Conservation (phyloP, 2,113 vertebrate genomes). For the Tenebrosternarchus preto region DNA sequence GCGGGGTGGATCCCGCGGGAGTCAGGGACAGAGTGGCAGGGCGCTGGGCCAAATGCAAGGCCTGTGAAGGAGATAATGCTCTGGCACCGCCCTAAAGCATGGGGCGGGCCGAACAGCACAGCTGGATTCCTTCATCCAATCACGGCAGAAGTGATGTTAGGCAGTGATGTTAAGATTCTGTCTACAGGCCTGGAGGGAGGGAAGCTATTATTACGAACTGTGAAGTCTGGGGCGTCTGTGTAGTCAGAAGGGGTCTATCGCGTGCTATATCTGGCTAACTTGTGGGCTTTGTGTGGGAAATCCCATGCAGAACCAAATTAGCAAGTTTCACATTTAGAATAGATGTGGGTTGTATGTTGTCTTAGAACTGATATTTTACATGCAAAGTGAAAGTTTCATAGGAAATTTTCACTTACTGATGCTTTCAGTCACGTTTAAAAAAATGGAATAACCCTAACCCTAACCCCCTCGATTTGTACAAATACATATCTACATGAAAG, state of each 20-base stretch:
- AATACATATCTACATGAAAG: too few relatives aligned
- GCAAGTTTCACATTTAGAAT: neutral
- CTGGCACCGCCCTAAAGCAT: neutral
- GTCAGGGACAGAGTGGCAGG: neutral
- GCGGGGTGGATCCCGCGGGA: too few relatives aligned
- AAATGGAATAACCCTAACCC: neutral
- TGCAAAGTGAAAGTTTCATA: slow-evolving; percentile 9
- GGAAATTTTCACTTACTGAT: neutral
- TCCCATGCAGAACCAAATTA: neutral
- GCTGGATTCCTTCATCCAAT: neutral
- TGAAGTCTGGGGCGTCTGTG: neutral
- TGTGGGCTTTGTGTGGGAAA: neutral
- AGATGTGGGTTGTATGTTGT: slow-evolving; percentile 1
- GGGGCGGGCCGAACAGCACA: neutral
- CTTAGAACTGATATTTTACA: neutral
- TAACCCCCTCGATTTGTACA: too few relatives aligned
- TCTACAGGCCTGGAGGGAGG: slow-evolving; percentile 2
- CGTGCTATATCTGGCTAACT: neutral
- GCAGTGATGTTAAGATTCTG: neutral
- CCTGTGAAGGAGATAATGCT: slow-evolving; percentile 6
- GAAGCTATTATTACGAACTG: neutral
- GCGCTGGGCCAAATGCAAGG: neutral
- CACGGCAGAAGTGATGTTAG: too few relatives aligned
- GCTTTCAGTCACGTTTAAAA: too few relatives aligned
- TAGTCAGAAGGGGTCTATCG: neutral